Percentiles rank a stretch among this genome's conserved stretches.
These are phyloP conservation scores for Hesperia comma DNA, from an alignment of 2,888 invertebrate species.

Conservation along the genomic window DNA sequence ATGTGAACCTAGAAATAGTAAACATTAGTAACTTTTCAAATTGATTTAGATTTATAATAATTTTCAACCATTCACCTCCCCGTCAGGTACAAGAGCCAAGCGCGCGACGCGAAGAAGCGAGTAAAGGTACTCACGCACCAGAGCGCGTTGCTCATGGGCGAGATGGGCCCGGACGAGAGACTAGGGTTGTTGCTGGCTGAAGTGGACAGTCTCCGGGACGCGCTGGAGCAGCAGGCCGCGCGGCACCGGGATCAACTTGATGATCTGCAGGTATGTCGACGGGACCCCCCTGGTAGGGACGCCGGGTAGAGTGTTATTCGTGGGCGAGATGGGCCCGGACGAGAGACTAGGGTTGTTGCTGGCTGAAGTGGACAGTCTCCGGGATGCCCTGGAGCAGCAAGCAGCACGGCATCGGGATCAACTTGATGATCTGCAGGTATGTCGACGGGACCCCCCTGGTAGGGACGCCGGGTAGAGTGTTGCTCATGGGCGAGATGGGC, in stretches of 20 bases:
- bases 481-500: slow-evolving; percentile 84
- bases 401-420: slow-evolving; percentile 81
- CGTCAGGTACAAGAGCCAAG: slow-evolving; percentile 78
- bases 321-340: slow-evolving; percentile 84
- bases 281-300: no score
- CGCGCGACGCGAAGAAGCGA: slow-evolving; percentile 85
- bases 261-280: slow-evolving; percentile 79
- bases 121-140: slow-evolving; percentile 86
- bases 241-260: slow-evolving; percentile 83
- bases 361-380: slow-evolving; percentile 85
- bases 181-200: slow-evolving; percentile 84
- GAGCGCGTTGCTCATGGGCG: slow-evolving; percentile 86
- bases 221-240: slow-evolving; percentile 85
- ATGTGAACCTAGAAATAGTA: no score
- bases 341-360: slow-evolving; percentile 83
- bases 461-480: no score
- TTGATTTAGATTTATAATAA: no score
- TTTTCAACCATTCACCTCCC: neutral
- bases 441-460: neutral
- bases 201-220: slow-evolving; percentile 85
- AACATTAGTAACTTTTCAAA: no score
- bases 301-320: slow-evolving; percentile 82
- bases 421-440: slow-evolving; percentile 84
- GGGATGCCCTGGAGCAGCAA: slow-evolving; percentile 85
- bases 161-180: slow-evolving; percentile 82